A percentile compares a stretch with the other conserved stretches of the same genome.
Conservation (phyloP, 2,113 vertebrate genomes). For the Pithys albifrons region DNA sequence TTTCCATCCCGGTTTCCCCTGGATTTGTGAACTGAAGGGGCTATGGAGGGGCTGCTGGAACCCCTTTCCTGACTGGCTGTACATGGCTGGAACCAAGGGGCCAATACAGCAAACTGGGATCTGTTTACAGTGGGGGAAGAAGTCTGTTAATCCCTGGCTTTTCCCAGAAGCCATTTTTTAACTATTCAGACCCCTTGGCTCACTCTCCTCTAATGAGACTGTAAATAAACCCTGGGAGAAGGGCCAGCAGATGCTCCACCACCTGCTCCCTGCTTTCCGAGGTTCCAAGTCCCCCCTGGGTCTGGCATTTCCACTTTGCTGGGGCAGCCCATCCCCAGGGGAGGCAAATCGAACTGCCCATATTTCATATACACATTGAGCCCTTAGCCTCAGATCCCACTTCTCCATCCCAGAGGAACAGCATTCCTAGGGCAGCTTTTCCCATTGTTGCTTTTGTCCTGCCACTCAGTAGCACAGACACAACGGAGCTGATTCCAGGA, state of each 20-base stretch:
- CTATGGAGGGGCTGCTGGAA: background rate
- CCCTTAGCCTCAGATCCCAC: background rate
- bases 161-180: background rate
- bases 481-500: accelerated
- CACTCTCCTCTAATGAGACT: background rate
- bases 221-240: background rate
- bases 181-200: background rate
- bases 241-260: background rate
- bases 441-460: background rate
- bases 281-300: background rate
- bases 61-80: background rate
- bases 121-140: background rate
- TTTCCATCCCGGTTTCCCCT: accelerated
- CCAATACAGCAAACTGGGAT: background rate
- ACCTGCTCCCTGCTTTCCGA: background rate
- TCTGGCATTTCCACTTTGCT: background rate
- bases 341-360: background rate
- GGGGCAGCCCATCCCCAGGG: background rate
- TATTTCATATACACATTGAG: background rate
- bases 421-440: background rate
- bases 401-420: background rate
- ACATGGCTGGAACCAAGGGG: background rate
- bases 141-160: background rate
- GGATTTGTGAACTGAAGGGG: background rate
- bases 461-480: background rate